Conservation (phyloP, 1,140 invertebrate genomes). For the Centruroides sculpturatus region DNA sequence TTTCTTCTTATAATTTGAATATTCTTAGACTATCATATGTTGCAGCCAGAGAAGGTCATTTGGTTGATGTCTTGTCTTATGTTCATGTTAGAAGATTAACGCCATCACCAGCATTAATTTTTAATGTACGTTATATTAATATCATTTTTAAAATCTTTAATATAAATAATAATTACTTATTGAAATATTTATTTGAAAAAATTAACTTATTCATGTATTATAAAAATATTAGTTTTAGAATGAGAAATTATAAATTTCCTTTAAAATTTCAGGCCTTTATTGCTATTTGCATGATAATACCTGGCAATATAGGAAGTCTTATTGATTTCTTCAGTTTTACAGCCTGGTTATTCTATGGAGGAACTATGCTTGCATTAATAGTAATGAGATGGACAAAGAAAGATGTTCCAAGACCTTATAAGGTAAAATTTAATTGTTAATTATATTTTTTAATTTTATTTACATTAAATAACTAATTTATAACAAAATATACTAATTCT, state of each 20-base stretch:
- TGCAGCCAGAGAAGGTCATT: conserved; percentile 69
- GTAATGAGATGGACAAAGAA: conserved; percentile 32
- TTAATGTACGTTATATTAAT: conserved; percentile 37
- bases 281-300: conserved; percentile 34
- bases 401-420: conserved; percentile 33
- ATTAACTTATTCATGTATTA: background rate
- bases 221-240: background rate
- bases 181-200: too few relatives aligned
- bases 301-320: conserved; percentile 35
- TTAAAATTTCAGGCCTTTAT: conserved; percentile 27
- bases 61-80: conserved; percentile 68
- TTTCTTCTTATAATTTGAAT: too few relatives aligned
- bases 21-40: conserved; percentile 41
- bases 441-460: background rate
- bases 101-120: conserved; percentile 64
- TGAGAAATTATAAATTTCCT: background rate
- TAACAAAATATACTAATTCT: background rate
- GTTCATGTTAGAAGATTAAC: conserved; percentile 64
- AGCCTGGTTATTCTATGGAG: conserved; percentile 35
- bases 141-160: too few relatives aligned
- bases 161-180: too few relatives aligned
- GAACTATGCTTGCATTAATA: conserved; percentile 36
- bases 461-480: background rate
- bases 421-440: conserved; percentile 22
- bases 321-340: conserved; percentile 42